Evolutionary conservation across 2,797 vertebrate genomes (phyloP).

Genomic region (Melanotaenia nigrans): DNA sequence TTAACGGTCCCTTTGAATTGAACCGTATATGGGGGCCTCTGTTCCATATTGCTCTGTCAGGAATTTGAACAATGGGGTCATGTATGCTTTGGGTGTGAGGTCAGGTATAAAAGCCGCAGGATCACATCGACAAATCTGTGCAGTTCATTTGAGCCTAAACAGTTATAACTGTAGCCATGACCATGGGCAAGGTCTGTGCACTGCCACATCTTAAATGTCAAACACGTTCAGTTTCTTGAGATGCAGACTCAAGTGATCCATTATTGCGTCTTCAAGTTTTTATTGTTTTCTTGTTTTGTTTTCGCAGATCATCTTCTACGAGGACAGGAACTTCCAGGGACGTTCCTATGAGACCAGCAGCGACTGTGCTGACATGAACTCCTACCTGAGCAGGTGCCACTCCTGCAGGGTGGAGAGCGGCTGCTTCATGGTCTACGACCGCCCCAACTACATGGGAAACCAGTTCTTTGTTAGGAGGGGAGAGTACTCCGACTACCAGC

Average conservation of each 20-base stretch:
- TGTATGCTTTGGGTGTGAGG: constrained; percentile 55
- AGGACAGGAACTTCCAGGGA: constrained; percentile 84
- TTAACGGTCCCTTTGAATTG: constrained; percentile 72
- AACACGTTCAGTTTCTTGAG: not conserved
- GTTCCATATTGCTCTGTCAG: constrained; percentile 80
- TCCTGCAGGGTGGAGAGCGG: constrained; percentile 79
- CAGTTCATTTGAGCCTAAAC: constrained; percentile 53
- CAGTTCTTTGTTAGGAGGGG: constrained; percentile 77
- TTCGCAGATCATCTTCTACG: constrained; percentile 84
- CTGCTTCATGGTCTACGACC: constrained; percentile 81
- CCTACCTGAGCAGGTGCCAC: constrained; percentile 77
- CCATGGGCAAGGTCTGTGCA: constrained; percentile 77
- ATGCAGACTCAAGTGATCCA: not conserved
- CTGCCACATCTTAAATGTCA: not conserved
- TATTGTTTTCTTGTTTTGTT: constrained; percentile 47
- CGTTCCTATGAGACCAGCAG: constrained; percentile 75
- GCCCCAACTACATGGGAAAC: constrained; percentile 73
- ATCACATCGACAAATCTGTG: constrained; percentile 49
- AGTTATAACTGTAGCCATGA: constrained; percentile 63
- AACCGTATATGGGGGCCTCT: constrained; percentile 58
- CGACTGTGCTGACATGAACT: constrained; percentile 73
- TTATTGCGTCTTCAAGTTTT: not conserved
- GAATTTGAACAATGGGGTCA: constrained; percentile 78
- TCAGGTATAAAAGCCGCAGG: constrained; percentile 78
- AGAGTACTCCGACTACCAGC: constrained; percentile 73